Conservation (phyloP, 2,888 invertebrate species). For the Agrochola lychnidis region DNA sequence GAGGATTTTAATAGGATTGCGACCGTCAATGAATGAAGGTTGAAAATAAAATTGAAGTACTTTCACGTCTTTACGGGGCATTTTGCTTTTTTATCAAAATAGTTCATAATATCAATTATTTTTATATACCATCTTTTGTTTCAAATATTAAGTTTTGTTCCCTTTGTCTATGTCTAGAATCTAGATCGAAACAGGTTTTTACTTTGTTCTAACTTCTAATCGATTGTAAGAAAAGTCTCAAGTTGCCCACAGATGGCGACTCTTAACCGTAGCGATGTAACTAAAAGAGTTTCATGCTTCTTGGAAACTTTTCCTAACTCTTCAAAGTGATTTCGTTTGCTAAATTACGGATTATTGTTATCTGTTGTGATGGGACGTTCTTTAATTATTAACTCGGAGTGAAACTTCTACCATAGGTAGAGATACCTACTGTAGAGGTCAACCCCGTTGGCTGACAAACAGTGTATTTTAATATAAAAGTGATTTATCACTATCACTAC, state of each 20-base stretch:
- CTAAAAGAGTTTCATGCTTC: background rate
- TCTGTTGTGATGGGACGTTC: too few relatives aligned
- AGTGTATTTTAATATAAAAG: too few relatives aligned
- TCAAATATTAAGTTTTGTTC: too few relatives aligned
- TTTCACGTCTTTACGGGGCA: background rate
- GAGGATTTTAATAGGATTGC: background rate
- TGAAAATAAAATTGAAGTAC: background rate
- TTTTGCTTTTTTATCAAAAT: background rate
- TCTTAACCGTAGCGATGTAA: background rate
- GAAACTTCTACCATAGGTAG: too few relatives aligned
- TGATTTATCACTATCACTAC: too few relatives aligned
- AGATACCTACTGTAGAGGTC: too few relatives aligned
- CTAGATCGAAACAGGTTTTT: constrained; percentile 8
- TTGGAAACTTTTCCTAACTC: background rate
- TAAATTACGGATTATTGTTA: background rate
- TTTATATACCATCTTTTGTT: background rate
- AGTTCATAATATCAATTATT: background rate
- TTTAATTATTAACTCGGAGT: too few relatives aligned
- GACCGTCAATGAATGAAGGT: background rate
- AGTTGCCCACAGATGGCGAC: constrained; percentile 22
- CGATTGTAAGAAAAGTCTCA: background rate
- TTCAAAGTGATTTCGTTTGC: background rate
- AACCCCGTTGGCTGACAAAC: too few relatives aligned
- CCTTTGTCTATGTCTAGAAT: background rate
- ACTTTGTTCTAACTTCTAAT: constrained; percentile 1